Conservation (phyloP, 2,888 invertebrate genomes). For the Philereme transversata region DNA sequence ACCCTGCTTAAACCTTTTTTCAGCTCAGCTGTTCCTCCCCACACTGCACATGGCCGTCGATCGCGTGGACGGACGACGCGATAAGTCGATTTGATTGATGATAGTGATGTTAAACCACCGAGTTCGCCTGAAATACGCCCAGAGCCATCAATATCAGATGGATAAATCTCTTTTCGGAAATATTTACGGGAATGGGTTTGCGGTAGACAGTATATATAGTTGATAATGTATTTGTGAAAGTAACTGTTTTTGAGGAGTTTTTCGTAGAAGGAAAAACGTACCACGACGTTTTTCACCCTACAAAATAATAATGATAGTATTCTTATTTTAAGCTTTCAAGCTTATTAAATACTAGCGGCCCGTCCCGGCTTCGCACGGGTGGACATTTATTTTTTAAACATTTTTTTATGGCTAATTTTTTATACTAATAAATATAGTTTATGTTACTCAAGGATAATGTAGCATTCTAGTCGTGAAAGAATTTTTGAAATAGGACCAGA, state of each 20-base stretch:
- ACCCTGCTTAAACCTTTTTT: not conserved
- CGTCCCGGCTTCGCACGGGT: too few species aligned
- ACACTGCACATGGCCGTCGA: conserved; percentile 8
- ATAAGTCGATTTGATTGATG: conserved; percentile 69
- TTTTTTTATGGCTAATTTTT: too few species aligned
- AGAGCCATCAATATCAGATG: conserved; percentile 36
- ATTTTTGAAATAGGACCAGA: too few species aligned
- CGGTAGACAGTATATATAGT: conserved; percentile 4
- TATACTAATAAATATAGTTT: too few species aligned
- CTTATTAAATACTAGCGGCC: too few species aligned
- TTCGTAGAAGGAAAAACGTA: not conserved
- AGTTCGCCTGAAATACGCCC: conserved; percentile 35
- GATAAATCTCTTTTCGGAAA: conserved; percentile 38
- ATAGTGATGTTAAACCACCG: conserved; percentile 42
- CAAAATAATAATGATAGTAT: too few species aligned
- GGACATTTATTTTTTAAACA: too few species aligned
- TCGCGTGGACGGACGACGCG: conserved; percentile 48
- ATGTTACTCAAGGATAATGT: too few species aligned
- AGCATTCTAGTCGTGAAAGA: too few species aligned
- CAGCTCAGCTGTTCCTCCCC: conserved; percentile 11
- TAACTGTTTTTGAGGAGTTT: not conserved
- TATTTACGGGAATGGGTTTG: conserved; percentile 27
- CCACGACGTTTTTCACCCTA: too few species aligned
- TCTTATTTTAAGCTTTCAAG: too few species aligned
- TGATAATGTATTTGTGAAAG: not conserved